phyloP scores from a whole-genome alignment of 2,797 vertebrate genomes.

The Diceros bicornis region DNA sequence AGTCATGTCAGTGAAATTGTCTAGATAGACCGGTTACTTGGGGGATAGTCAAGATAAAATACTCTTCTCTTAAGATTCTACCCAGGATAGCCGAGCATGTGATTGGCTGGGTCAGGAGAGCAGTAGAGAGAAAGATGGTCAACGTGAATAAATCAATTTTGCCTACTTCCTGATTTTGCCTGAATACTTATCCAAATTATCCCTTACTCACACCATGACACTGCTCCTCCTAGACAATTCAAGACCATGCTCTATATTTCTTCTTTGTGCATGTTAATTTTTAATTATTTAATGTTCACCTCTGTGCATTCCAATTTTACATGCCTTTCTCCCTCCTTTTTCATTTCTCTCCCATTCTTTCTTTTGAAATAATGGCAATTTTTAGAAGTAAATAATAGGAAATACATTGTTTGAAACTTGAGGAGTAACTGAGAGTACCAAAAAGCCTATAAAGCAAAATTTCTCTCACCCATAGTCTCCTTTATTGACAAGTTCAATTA shows the following conservation, averaged over 20 bases:
- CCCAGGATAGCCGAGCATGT: background rate
- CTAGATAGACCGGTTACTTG: background rate
- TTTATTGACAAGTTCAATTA: conserved; percentile 89
- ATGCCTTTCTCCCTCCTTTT: background rate
- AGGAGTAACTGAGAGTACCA: background rate
- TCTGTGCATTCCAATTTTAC: background rate
- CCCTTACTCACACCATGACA: background rate
- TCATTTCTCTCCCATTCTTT: background rate
- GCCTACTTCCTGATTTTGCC: background rate
- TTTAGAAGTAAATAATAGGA: background rate
- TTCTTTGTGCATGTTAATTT: background rate
- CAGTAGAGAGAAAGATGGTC: background rate
- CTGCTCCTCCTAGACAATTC: background rate
- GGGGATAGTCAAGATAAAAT: background rate
- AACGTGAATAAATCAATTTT: background rate
- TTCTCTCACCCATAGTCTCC: conserved; percentile 89
- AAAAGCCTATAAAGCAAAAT: conserved; percentile 64
- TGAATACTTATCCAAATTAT: background rate
- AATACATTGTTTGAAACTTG: background rate
- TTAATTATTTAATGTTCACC: background rate
- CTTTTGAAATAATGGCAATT: background rate
- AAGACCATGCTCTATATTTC: background rate
- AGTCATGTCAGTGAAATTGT: background rate
- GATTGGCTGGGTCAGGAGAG: background rate
- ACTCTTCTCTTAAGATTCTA: background rate